phyloP scores from a whole-genome alignment of 2,797 vertebrate species.

The Psittacula derbiana region DNA sequence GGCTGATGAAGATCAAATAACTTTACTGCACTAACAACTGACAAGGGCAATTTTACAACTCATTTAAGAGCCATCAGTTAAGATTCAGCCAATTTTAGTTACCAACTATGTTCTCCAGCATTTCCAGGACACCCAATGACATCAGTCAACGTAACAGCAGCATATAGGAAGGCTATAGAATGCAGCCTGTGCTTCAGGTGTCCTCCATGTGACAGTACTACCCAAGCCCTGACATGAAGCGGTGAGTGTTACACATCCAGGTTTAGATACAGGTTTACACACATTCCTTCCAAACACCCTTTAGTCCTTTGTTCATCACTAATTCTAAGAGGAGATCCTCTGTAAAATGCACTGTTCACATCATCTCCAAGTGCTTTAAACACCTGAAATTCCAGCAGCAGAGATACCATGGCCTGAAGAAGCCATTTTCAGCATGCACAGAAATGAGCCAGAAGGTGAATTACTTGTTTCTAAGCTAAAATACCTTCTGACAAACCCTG shows the following conservation, averaged over 20 bases:
- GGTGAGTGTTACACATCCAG: too few relatives aligned
- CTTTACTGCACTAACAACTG: neutral
- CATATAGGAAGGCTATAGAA: accelerated
- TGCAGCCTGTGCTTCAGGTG: accelerated
- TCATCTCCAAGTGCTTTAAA: neutral
- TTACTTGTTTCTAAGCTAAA: neutral
- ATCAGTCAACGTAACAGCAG: neutral
- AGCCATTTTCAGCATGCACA: accelerated
- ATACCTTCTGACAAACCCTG: neutral
- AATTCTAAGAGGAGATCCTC: neutral
- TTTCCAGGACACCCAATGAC: neutral
- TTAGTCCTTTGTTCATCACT: neutral
- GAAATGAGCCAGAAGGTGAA: neutral
- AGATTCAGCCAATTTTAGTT: neutral
- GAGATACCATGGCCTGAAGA: neutral
- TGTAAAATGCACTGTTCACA: neutral
- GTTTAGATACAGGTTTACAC: neutral
- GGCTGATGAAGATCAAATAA: neutral
- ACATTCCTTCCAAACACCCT: neutral
- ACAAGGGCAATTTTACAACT: neutral
- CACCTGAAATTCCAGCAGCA: neutral
- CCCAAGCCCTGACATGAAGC: too few relatives aligned
- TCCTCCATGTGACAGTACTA: neutral
- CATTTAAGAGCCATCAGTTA: neutral
- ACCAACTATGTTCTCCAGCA: accelerated